Conservation (phyloP, 2,888 invertebrate genomes). For the Patella depressa region DNA sequence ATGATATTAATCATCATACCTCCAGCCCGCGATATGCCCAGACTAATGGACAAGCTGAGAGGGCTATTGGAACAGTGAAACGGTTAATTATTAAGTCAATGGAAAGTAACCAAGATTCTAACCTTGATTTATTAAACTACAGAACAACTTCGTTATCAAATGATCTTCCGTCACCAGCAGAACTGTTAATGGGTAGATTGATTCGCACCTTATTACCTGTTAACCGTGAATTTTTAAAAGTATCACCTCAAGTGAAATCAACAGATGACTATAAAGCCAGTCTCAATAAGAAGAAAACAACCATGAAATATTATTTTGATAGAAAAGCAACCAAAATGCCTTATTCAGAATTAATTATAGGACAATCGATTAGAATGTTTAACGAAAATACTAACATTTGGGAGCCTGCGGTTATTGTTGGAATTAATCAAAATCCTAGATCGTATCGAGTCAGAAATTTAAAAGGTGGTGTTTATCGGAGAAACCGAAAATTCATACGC, state of each 20-base stretch:
- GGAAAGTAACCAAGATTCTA: background rate
- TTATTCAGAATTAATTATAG: background rate
- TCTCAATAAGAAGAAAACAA: background rate
- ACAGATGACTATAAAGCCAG: background rate
- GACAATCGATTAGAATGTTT: background rate
- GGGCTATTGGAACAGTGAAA: background rate
- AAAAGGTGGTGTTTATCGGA: background rate
- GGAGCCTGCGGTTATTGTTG: background rate
- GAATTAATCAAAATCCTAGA: background rate
- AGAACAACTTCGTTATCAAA: background rate
- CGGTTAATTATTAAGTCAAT: background rate
- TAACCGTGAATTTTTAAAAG: background rate
- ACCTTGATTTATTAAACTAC: background rate
- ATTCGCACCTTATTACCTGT: background rate
- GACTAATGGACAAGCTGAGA: background rate
- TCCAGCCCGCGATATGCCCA: background rate
- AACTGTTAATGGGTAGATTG: background rate
- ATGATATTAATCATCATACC: background rate
- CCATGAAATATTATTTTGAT: background rate
- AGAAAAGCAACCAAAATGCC: background rate
- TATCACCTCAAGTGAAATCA: background rate
- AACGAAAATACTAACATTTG: background rate
- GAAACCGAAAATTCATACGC: background rate
- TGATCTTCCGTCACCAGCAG: background rate
- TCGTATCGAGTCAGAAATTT: background rate